Conservation (phyloP, 2,113 vertebrate species). For the Gorsachius goisagi region DNA sequence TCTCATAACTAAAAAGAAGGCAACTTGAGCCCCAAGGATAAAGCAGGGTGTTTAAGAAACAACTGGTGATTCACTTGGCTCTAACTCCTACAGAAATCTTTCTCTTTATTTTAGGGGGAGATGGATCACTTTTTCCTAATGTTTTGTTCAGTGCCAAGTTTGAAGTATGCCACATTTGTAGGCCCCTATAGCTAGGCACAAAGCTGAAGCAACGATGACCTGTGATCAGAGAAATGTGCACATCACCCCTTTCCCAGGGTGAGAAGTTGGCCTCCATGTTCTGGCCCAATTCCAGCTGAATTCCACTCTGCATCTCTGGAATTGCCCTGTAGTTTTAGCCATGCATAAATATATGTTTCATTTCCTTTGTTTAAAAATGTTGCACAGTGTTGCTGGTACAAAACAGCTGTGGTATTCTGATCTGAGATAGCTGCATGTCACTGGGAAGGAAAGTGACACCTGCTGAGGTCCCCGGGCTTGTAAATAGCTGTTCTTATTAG, state of each 20-base stretch:
- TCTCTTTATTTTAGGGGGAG: not conserved
- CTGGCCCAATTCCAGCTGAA: not conserved
- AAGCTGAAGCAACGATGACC: not conserved
- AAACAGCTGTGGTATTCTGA: not conserved
- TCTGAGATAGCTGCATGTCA: not conserved
- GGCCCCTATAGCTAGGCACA: not conserved
- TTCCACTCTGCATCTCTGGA: not conserved
- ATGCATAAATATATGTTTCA: not conserved
- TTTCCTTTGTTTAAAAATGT: conserved; percentile 13
- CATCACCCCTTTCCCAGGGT: not conserved
- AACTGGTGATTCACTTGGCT: not conserved
- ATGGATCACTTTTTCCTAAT: not conserved
- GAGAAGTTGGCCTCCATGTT: not conserved
- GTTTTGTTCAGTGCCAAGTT: not conserved
- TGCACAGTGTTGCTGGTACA: not conserved
- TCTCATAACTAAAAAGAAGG: conserved; percentile 10
- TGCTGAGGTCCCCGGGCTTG: not conserved
- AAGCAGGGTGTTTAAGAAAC: conserved; percentile 19
- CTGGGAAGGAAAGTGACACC: not conserved
- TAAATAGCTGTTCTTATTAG: conserved; percentile 30
- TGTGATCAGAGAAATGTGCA: not conserved
- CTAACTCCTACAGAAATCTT: not conserved
- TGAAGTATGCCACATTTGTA: not conserved
- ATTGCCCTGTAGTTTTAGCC: not conserved
- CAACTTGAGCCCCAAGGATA: not conserved